Evolutionary conservation across 1,140 invertebrate species (phyloP).

Genomic region (Drosophila mauritiana): DNA sequence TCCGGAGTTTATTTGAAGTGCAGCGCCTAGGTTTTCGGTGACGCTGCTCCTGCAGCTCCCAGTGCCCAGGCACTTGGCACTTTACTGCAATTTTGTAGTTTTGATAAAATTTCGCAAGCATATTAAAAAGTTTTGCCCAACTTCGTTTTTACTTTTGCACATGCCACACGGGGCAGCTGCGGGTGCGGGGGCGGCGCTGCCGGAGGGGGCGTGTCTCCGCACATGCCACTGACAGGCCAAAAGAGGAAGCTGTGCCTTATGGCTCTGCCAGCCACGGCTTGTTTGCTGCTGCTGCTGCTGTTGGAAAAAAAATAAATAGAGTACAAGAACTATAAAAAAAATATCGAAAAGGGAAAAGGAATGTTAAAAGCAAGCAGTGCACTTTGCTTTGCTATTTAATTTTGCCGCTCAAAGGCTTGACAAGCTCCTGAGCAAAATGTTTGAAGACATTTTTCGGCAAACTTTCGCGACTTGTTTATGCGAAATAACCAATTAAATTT

Average conservation of each 20-base stretch:
- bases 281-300: conserved; percentile 52
- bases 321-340: conserved; percentile 17
- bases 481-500: conserved; percentile 63
- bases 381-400: conserved; percentile 81
- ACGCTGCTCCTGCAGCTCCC: conserved; percentile 14
- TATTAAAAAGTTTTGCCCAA: conserved; percentile 82
- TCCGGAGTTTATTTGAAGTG: conserved; percentile 3
- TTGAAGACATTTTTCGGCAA: conserved; percentile 50
- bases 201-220: conserved; percentile 39
- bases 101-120: conserved; percentile 84
- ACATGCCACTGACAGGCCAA: conserved; percentile 73
- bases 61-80: conserved; percentile 75
- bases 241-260: conserved; percentile 65
- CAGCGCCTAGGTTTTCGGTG: conserved; percentile 24
- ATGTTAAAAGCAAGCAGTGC: conserved; percentile 59
- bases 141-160: conserved; percentile 82
- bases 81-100: conserved; percentile 83
- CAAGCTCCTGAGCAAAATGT: conserved; percentile 53
- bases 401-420: conserved; percentile 75
- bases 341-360: conserved; percentile 39
- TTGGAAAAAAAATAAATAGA: conserved; percentile 11
- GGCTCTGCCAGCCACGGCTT: conserved; percentile 70
- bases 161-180: conserved; percentile 57
- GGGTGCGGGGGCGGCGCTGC: not conserved
- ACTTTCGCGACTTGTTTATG: conserved; percentile 63